Conservation (phyloP, 2,888 invertebrate genomes). For the Lithodes maja region DNA sequence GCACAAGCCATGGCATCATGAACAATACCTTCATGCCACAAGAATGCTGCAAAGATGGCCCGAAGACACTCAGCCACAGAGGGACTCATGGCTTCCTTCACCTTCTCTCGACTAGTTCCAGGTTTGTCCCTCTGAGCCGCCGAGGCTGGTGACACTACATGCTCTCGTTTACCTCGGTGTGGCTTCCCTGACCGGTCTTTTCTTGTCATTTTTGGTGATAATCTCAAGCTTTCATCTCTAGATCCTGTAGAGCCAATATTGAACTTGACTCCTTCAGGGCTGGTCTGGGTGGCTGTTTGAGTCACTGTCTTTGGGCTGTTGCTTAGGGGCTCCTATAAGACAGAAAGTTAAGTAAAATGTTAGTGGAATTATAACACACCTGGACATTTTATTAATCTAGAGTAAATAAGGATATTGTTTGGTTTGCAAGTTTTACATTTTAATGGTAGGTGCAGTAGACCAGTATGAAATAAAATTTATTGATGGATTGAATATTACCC, state of each 20-base stretch:
- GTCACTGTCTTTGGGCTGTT: constrained; percentile 77
- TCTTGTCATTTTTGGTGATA: constrained; percentile 78
- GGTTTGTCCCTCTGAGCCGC: constrained; percentile 72
- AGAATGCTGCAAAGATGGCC: constrained; percentile 95
- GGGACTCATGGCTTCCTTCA: constrained; percentile 88
- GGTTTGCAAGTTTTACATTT: no score
- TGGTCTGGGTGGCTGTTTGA: constrained; percentile 83
- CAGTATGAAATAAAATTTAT: background rate
- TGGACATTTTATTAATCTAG: no score
- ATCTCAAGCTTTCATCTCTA: constrained; percentile 76
- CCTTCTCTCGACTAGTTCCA: constrained; percentile 68
- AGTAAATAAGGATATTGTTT: no score
- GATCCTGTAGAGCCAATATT: constrained; percentile 78
- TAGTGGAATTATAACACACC: no score
- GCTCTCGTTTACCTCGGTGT: constrained; percentile 74
- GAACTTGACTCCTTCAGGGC: constrained; percentile 80
- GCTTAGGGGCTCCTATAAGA: constrained; percentile 74
- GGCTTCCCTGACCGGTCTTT: constrained; percentile 77
- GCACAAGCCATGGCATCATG: constrained; percentile 99
- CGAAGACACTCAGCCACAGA: constrained; percentile 93
- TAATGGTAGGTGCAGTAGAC: no score
- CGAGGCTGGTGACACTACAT: constrained; percentile 74
- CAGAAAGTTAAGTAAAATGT: constrained; percentile 12
- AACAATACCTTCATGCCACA: constrained; percentile 98
- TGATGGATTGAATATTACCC: no score